A percentile compares a stretch with the other conserved stretches of the same genome.
These are phyloP conservation scores for Polyommatus icarus DNA, from an alignment of 2,888 invertebrate species.

Conservation along the genomic window DNA sequence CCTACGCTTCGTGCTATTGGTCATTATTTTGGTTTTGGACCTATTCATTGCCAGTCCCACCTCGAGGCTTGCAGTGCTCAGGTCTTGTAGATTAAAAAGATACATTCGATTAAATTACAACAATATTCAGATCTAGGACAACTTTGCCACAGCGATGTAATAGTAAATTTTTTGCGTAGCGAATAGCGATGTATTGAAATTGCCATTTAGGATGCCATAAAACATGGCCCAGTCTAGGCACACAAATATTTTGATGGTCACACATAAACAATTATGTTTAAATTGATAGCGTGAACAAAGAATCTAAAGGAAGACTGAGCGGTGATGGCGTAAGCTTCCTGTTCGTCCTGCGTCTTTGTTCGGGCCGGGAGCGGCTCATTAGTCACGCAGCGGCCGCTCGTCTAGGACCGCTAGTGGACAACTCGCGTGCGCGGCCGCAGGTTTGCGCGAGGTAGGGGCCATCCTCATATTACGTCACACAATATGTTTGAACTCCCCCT, in stretches of 20 bases:
- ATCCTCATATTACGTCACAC: neutral
- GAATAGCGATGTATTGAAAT: neutral
- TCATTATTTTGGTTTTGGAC: too few species aligned
- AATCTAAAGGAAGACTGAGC: conserved; percentile 38
- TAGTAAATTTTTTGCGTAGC: neutral
- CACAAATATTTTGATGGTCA: conserved; percentile 22
- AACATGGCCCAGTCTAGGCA: neutral
- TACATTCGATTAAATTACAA: too few species aligned
- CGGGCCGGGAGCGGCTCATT: conserved; percentile 38
- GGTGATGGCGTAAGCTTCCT: conserved; percentile 36
- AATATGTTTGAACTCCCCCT: too few species aligned
- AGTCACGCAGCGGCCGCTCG: conserved; percentile 32
- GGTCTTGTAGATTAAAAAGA: too few species aligned
- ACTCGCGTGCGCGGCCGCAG: conserved; percentile 34
- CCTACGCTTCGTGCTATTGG: too few species aligned
- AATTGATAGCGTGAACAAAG: conserved; percentile 34
- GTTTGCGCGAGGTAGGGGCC: conserved; percentile 32
- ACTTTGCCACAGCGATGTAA: too few species aligned
- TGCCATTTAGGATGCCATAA: neutral
- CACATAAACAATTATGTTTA: conserved; percentile 1
- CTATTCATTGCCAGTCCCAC: too few species aligned
- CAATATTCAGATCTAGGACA: too few species aligned
- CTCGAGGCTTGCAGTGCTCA: too few species aligned
- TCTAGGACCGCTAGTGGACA: conserved; percentile 34
- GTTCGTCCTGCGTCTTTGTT: conserved; percentile 34